Conservation (phyloP, 2,113 vertebrate species). For the Caranx melampygus region DNA sequence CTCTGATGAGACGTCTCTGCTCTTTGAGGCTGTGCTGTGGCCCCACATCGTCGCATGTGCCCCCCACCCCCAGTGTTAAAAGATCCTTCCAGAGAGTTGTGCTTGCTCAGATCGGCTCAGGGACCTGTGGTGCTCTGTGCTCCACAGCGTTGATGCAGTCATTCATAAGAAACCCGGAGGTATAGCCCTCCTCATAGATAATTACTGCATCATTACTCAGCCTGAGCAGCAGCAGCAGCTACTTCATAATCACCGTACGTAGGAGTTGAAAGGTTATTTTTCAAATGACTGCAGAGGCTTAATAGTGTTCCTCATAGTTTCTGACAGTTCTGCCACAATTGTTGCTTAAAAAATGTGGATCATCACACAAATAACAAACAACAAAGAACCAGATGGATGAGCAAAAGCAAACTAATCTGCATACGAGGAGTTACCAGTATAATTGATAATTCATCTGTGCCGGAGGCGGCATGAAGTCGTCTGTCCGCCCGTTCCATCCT, state of each 20-base stretch:
- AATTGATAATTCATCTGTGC: neutral
- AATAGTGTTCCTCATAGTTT: neutral
- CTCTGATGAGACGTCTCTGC: conserved; percentile 17
- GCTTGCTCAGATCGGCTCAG: neutral
- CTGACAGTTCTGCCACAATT: neutral
- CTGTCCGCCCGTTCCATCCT: no score
- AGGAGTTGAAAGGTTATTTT: neutral
- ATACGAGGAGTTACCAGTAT: neutral
- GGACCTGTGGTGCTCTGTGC: neutral
- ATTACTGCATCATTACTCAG: conserved; percentile 12
- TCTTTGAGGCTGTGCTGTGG: neutral
- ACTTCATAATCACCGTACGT: neutral
- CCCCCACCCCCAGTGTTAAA: neutral
- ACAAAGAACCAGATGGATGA: neutral
- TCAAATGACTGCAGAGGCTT: neutral
- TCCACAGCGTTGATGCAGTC: neutral
- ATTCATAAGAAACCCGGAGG: neutral
- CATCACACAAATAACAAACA: neutral
- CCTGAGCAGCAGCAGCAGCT: neutral
- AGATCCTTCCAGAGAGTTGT: neutral
- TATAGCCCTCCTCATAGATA: neutral
- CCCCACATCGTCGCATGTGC: neutral
- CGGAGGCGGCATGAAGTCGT: no score
- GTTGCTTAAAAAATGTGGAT: neutral
- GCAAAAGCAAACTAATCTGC: neutral